Percentiles rank a stretch among this genome's conserved stretches.
These are phyloP conservation scores for Dynastes grantii DNA, from an alignment of 2,888 invertebrate species.

Conservation along the genomic window DNA sequence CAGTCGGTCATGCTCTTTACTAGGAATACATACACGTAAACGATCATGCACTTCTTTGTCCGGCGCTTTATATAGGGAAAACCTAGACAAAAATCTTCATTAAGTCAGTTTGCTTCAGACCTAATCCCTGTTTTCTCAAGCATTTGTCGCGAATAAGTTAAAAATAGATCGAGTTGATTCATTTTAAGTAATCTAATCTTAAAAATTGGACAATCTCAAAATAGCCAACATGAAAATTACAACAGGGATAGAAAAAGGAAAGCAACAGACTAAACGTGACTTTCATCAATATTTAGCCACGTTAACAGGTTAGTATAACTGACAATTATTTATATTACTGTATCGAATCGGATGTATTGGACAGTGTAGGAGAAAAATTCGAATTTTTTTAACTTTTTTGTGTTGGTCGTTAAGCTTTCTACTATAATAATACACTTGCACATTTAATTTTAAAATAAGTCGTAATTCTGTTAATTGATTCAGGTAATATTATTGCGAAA, in stretches of 20 bases:
- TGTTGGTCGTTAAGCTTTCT: too few relatives aligned
- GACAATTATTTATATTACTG: not conserved
- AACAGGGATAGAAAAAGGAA: slow-evolving; percentile 46
- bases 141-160: not conserved
- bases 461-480: too few relatives aligned
- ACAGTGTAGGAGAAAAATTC: too few relatives aligned
- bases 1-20: slow-evolving; percentile 50
- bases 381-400: too few relatives aligned
- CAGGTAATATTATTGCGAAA: too few relatives aligned
- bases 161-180: too few relatives aligned
- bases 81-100: slow-evolving; percentile 49
- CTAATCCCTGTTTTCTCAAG: not conserved
- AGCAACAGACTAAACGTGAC: slow-evolving; percentile 52
- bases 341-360: not conserved
- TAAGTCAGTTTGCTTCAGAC: slow-evolving; percentile 48
- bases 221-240: slow-evolving; percentile 48
- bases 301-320: slow-evolving; percentile 59
- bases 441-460: too few relatives aligned
- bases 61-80: slow-evolving; percentile 49
- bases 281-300: slow-evolving; percentile 63
- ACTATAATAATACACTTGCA: too few relatives aligned
- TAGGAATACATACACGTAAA: slow-evolving; percentile 46
- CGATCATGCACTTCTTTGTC: slow-evolving; percentile 47
- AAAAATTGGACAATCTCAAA: slow-evolving; percentile 4
- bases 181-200: not conserved